Base-by-base conservation (phyloP, 2,888 invertebrate species). In the Drosophila neotestacea region DNA sequence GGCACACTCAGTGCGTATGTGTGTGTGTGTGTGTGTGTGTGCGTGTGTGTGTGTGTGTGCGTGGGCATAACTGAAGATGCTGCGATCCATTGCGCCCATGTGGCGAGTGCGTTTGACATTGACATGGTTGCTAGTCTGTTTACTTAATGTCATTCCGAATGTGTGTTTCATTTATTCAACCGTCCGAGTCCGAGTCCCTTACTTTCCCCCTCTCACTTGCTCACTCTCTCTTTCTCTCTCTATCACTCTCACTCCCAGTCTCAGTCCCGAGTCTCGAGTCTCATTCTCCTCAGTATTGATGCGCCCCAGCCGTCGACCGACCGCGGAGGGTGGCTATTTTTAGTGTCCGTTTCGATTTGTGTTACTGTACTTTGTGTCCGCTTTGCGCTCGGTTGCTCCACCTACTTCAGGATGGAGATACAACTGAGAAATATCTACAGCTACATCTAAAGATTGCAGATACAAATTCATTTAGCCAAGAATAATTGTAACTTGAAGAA, bases 291-390 rank as follows among this genome's bases (percentile, higher is more conserved):
- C 42, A 13, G 51, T 66, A 79, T 86, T 84, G 87, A 86, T 87
- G 87, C 76, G 81, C 89, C 85, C 76, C 87, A 87, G 82, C 74
- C 84, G 87, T 51, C 50, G 41, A 30, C 11, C 52, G 34, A 42
- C 52, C 39, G 52, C 32, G 81, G 81, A 88, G 91, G 90, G 90
- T 90, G 85, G 84, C 90, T 90, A 91, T 90, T 90, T 90, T 89
- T 90, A 90, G 91, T 91, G 90, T 82, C 91, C 88, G 85, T 79
- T 88, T 72, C 66, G 59, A 82, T 85, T 85, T 84, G 79, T 87
- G 71, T 81, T 81, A 86, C 89, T 84, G 89, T 84, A 87, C 87
- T 76, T 70, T 69, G 50, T 63, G 77, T 70, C 79, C 77, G 74
- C 68, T 54, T 6, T 46, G 51, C 10, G 38, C 28, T 72, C 50